Evolutionary conservation across 2,797 vertebrate species (phyloP).

Genomic region (Gobio occitaniae): DNA sequence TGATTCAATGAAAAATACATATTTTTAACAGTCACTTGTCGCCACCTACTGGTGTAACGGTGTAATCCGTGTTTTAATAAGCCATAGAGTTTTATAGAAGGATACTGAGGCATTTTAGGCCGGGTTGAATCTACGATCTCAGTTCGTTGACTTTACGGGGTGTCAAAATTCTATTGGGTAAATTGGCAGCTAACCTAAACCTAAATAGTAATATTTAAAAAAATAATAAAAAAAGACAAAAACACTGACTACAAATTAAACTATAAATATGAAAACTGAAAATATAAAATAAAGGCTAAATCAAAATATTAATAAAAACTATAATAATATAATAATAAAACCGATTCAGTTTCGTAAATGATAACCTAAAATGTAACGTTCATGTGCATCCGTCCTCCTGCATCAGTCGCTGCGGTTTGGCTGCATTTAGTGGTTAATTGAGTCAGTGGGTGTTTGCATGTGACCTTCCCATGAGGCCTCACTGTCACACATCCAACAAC

Average conservation of each 20-base stretch:
- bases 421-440: not conserved
- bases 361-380: not conserved
- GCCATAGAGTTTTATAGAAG: no score
- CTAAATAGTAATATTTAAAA: no score
- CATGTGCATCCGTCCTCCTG: not conserved
- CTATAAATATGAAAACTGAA: not conserved
- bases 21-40: not conserved
- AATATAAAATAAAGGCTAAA: not conserved
- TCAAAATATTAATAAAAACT: not conserved
- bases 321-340: not conserved
- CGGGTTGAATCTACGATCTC: no score
- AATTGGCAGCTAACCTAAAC: not conserved
- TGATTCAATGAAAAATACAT: not conserved
- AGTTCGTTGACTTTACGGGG: no score
- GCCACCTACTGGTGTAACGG: no score
- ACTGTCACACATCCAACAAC: slow-evolving; percentile 29
- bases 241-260: not conserved
- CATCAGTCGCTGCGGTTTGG: not conserved
- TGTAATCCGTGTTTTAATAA: no score
- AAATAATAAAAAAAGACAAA: not conserved
- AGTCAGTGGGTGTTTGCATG: slow-evolving; percentile 2
- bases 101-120: no score
- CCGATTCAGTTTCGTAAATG: not conserved
- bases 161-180: no score
- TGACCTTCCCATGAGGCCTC: slow-evolving; percentile 32